A percentile compares a stretch with the other conserved stretches of the same genome.
Conservation (phyloP, 2,888 invertebrate genomes). For the Pedicia rivosa region DNA sequence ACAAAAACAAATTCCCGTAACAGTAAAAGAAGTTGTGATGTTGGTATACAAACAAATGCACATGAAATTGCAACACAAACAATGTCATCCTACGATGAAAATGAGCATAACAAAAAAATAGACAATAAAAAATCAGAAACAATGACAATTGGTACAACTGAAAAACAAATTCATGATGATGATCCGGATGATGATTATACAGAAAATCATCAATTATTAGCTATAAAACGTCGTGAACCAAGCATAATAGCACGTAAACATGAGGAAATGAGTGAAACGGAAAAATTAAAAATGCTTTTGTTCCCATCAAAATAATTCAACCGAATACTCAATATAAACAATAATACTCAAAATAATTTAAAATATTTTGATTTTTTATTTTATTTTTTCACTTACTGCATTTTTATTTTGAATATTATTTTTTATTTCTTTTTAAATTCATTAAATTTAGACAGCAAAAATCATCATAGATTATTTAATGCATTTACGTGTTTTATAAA, state of each 20-base stretch:
- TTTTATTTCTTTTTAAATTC: too few relatives aligned
- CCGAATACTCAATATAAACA: too few relatives aligned
- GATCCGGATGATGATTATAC: conserved; percentile 15
- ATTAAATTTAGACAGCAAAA: too few relatives aligned
- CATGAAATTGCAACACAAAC: conserved; percentile 34
- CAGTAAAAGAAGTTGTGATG: conserved; percentile 38
- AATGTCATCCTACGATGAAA: conserved; percentile 17
- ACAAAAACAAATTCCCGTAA: conserved; percentile 31
- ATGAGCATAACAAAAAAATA: conserved; percentile 6
- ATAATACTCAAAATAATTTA: too few relatives aligned
- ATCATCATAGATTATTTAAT: too few relatives aligned
- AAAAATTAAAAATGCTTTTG: conserved; percentile 30
- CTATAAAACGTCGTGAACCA: conserved; percentile 2
- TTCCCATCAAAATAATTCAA: conserved; percentile 29
- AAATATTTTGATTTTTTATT: too few relatives aligned
- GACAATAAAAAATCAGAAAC: conserved; percentile 7
- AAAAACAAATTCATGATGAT: conserved; percentile 11
- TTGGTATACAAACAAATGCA: conserved; percentile 40
- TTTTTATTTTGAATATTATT: too few relatives aligned
- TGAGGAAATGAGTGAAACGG: conserved; percentile 27
- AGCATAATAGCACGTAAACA: not conserved
- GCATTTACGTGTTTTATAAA: too few relatives aligned
- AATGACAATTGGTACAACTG: conserved; percentile 7
- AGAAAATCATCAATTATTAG: conserved; percentile 21
- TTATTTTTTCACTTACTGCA: too few relatives aligned